Base-by-base conservation (phyloP, 64 coral and sea anemone genomes). In the Platygyra sinensis region DNA sequence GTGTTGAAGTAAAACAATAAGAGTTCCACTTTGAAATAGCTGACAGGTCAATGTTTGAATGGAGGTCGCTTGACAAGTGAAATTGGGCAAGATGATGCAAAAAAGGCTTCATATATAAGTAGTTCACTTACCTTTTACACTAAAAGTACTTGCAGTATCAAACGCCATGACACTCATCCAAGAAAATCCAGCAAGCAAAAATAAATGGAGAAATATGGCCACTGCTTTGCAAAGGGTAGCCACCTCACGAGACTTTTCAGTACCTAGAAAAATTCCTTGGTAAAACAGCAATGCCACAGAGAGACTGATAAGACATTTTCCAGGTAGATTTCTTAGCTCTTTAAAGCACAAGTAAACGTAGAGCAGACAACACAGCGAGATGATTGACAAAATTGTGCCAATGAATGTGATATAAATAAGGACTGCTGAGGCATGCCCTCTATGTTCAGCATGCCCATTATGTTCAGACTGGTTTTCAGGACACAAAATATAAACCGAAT, bases 101-200 rank as follows among this genome's bases (percentile, higher is more conserved):
- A 22, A 62, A 62, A 25, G 0, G 65, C 10, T 27, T 10, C 65
- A 3, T 20, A 6, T 27, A n/a, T 69, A 0, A 69, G 25, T 10
- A 27, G 24, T 69, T 69, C 0, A 72, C 81, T 85, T 0, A 85
- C 81, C 62, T 85, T 67, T 64, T 12, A 51, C 38, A 27, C 12
- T 46, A 29, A 85, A 85, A 2, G 62, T 85, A 36, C n/a, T 71
- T 71, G 81, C 81, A 14, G 63, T 85, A 52, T 85, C 81, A 51
- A 85, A 85, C 36, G 81, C 81, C 32, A 85, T 71, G 11, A 85
- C 38, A 52, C 62, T 71, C 81, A 71, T 85, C 81, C 81, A 85
- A 14, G 81, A 71, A 51, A 85, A 85, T n/a, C 63, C 62, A 14
- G 64, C 62, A 0, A 85, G 63, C 24, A 50, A 10, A 50, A 85